A percentile compares a stretch with the other conserved stretches of the same genome.
Conservation (phyloP, 2,888 invertebrate species). For the Dromius quadrimaculatus region DNA sequence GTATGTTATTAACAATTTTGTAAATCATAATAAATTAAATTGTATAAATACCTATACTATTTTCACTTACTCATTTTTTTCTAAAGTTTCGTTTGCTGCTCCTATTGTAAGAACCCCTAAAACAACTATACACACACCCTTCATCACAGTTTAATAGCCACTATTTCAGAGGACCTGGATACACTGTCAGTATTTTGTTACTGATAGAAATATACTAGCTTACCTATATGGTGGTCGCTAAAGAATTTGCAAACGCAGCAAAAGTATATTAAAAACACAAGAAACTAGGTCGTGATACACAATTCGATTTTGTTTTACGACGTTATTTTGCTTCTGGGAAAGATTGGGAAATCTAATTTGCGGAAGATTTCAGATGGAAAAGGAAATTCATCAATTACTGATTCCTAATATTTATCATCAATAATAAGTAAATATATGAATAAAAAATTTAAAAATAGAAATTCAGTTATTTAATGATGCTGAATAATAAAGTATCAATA, state of each 20-base stretch:
- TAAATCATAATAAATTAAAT: too few species aligned
- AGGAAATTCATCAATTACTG: too few species aligned
- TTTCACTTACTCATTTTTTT: neutral
- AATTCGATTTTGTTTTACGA: neutral
- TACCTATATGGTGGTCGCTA: constrained; percentile 1
- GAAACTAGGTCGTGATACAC: constrained; percentile 16
- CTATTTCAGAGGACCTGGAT: too few species aligned
- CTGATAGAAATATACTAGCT: neutral
- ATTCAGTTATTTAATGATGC: too few species aligned
- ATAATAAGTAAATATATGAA: too few species aligned
- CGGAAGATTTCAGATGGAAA: too few species aligned
- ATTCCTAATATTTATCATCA: too few species aligned
- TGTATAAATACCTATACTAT: too few species aligned
- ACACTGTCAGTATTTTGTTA: neutral
- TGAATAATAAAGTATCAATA: too few species aligned
- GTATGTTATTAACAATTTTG: too few species aligned
- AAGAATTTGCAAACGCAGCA: constrained; percentile 38
- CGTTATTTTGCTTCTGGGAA: constrained; percentile 13
- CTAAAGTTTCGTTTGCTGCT: neutral
- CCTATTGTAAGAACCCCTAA: neutral
- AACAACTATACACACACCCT: neutral
- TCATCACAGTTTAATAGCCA: constrained; percentile 9
- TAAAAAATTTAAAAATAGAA: too few species aligned
- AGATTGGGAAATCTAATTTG: constrained; percentile 7
- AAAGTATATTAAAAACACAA: neutral